Percentiles rank a stretch among this genome's conserved stretches.
Conservation (phyloP, 2,113 vertebrate species). For the Psephotus haematonotus region DNA sequence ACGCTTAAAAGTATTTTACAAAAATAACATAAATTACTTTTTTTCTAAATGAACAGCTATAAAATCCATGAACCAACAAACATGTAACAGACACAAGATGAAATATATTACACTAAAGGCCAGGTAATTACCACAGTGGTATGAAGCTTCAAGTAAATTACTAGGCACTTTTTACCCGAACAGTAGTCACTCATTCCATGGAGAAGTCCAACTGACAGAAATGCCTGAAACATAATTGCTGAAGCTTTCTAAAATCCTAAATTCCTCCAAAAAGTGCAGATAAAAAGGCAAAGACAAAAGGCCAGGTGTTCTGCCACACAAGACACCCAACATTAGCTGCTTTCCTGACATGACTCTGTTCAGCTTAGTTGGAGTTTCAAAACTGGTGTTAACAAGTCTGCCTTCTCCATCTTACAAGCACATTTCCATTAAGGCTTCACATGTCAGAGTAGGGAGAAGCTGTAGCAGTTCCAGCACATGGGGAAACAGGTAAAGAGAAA, state of each 20-base stretch:
- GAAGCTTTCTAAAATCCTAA: background rate
- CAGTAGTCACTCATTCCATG: background rate
- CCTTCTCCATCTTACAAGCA: background rate
- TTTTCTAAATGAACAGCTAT: background rate
- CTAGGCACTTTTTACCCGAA: constrained; percentile 23
- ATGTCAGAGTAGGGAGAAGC: background rate
- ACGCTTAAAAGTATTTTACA: background rate
- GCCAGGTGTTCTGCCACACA: background rate
- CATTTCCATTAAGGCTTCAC: background rate
- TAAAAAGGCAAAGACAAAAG: background rate
- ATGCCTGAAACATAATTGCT: background rate
- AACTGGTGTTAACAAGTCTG: background rate
- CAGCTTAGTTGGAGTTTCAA: background rate
- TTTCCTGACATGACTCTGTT: background rate
- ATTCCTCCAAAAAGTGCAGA: background rate
- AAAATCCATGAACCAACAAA: background rate
- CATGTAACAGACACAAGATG: background rate
- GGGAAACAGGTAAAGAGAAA: background rate
- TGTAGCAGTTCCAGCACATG: background rate
- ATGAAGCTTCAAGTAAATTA: constrained; percentile 49
- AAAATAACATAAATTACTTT: constrained; percentile 15
- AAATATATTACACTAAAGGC: background rate
- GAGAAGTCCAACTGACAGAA: background rate
- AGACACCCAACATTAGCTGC: background rate
- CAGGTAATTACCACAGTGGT: background rate